Evolutionary conservation across 2,888 invertebrate genomes (phyloP).

Genomic region (Synergus umbraculus): DNA sequence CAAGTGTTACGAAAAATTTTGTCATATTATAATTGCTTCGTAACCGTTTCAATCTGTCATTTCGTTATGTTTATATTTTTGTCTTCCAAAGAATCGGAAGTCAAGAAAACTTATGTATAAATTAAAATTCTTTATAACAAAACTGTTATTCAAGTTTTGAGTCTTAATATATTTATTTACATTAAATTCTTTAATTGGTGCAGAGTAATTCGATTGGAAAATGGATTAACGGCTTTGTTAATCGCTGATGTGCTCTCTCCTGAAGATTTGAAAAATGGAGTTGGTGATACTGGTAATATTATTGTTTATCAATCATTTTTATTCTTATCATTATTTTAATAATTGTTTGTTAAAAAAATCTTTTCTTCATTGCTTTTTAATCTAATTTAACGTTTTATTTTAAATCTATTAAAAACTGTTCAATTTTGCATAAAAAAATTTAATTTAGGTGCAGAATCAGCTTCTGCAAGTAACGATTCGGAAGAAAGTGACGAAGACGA

Average conservation of each 20-base stretch:
- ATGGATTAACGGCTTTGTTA: slow-evolving; percentile 86
- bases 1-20: too few species aligned
- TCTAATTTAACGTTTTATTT: not conserved
- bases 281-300: slow-evolving; percentile 18
- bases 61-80: too few species aligned
- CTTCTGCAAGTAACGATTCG: slow-evolving; percentile 57
- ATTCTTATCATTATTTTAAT: not conserved
- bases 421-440: too few species aligned
- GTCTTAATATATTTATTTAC: not conserved
- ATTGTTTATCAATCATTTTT: not conserved
- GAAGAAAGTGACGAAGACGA: slow-evolving; percentile 57
- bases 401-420: too few species aligned
- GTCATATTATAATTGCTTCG: too few species aligned
- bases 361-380: not conserved
- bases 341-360: not conserved
- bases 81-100: too few species aligned
- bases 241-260: slow-evolving; percentile 82
- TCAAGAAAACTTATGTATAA: too few species aligned
- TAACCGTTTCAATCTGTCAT: too few species aligned
- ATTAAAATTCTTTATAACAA: too few species aligned
- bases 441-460: not conserved
- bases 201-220: slow-evolving; percentile 83
- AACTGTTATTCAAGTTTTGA: not conserved
- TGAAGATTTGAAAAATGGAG: slow-evolving; percentile 32
- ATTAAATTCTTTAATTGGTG: slow-evolving; percentile 51